Conservation (phyloP, 2,797 vertebrate species). For the Diplodus puntazzo region DNA sequence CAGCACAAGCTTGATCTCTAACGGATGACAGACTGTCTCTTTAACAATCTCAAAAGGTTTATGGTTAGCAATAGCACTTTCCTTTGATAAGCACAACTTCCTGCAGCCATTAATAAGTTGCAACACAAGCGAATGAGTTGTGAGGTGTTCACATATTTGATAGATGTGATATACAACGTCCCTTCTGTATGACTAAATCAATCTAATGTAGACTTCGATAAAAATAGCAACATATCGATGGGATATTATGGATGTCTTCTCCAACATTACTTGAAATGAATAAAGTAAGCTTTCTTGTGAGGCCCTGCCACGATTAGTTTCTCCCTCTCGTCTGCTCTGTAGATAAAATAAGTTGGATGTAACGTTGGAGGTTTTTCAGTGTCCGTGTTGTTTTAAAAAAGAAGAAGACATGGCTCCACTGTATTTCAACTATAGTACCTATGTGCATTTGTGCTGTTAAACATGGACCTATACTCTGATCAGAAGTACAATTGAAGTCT, state of each 20-base stretch:
- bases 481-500: constrained; percentile 51
- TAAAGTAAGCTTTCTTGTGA: constrained; percentile 56
- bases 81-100: constrained; percentile 80
- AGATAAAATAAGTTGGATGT: constrained; percentile 70
- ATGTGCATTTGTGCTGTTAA: constrained; percentile 72
- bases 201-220: constrained; percentile 50
- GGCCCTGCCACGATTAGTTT: constrained; percentile 49
- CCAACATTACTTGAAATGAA: constrained; percentile 73
- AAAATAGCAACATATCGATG: constrained; percentile 58
- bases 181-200: constrained; percentile 63
- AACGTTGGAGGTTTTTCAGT: constrained; percentile 69
- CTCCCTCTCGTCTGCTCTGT: constrained; percentile 46
- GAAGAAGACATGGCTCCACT: constrained; percentile 62
- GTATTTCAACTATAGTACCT: constrained; percentile 75
- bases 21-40: constrained; percentile 45
- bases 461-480: constrained; percentile 66
- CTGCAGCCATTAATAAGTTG: constrained; percentile 62
- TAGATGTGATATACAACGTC: constrained; percentile 60
- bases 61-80: constrained; percentile 80
- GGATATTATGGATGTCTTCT: constrained; percentile 75
- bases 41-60: constrained; percentile 40
- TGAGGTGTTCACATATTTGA: constrained; percentile 55
- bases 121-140: constrained; percentile 56
- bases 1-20: constrained; percentile 61
- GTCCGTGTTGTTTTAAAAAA: constrained; percentile 61